Evolutionary conservation across 2,888 invertebrate genomes (phyloP), one percentile per base, ranked within the genome.

Genomic region (Scaeva pyrastri): DNA sequence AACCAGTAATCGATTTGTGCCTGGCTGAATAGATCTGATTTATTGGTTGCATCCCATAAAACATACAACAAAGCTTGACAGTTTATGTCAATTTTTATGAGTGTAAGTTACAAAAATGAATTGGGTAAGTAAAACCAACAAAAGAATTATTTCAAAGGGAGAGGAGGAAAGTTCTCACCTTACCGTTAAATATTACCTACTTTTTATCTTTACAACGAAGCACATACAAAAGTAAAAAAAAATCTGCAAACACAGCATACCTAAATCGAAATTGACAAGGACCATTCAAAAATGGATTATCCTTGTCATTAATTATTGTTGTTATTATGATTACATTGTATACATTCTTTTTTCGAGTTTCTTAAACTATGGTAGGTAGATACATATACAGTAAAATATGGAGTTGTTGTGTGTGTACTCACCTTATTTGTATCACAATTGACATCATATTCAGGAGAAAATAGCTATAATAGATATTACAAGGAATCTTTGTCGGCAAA

Each of bases 221-320:
- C 14, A 41, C 41, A 60, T 21, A 8, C 66, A 66, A 41, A 19
- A 48, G 12, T 8, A 64, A 45, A 36, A 36, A 58, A 58, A 19
- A 58, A 11, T 62, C 41, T 21, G 21, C 21, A 23, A 48, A 52
- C 50, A 50, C 43, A 39, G 14, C 39, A 21, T 41, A 31, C 31
- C 31, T 31, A 71, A 75, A 76, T 76, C 72, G 70, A 86, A 81
- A 81, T 77, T 86, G 86, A 77, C 86, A 78, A 50, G 56, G 21
- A 71, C 72, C 77, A 74, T 82, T 70, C 74, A 82, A 73, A 86
- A 86, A 74, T 86, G 82, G 77, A 86, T 86, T 86, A 86, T 86
- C 86, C 86, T 86, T 86, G 77, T 86, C 86, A 82, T 86, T 86
- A 86, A 86, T 86, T 82, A 86, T 86, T 86, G 77, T 86, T 82